Evolutionary conservation across 2,797 vertebrate genomes (phyloP).

Genomic region (Lagocephalus sceleratus): DNA sequence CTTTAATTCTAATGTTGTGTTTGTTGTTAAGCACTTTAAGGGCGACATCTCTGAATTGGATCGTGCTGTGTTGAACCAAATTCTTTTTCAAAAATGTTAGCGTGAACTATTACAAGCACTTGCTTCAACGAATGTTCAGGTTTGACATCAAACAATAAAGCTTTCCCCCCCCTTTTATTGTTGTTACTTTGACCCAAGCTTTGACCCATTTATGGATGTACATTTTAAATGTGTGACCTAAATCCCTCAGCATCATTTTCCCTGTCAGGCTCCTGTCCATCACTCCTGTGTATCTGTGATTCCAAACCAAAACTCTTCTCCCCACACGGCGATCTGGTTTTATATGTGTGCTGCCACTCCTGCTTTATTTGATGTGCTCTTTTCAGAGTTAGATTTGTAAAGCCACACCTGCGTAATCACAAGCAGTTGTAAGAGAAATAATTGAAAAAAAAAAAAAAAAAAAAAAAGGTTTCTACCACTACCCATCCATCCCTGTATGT

Average conservation of each 20-base stretch:
- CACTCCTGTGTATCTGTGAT: constrained; percentile 30
- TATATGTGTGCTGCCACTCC: constrained; percentile 29
- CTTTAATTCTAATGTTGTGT: constrained; percentile 71
- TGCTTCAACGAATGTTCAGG: constrained; percentile 35
- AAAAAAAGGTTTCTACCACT: constrained; percentile 34
- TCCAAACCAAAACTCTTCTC: constrained; percentile 47
- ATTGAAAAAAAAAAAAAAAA: constrained; percentile 6
- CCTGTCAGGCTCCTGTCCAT: constrained; percentile 33
- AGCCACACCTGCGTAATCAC: background rate
- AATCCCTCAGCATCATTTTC: constrained; percentile 13
- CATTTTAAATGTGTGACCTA: constrained; percentile 39
- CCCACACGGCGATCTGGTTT: constrained; percentile 34
- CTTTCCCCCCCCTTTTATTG: constrained; percentile 8
- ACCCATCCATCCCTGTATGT: constrained; percentile 48
- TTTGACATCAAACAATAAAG: constrained; percentile 27
- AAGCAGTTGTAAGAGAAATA: background rate
- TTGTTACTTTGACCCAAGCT: constrained; percentile 1
- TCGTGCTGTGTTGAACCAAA: constrained; percentile 61
- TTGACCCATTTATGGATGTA: constrained; percentile 41
- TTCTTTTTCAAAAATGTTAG: constrained; percentile 30
- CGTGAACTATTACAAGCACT: constrained; percentile 57
- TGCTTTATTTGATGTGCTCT: constrained; percentile 19
- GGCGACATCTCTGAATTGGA: constrained; percentile 66
- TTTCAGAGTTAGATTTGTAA: constrained; percentile 26
- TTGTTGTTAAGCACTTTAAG: constrained; percentile 92